phyloP scores from a whole-genome alignment of 2,888 invertebrate genomes.

The Agelastica alni region DNA sequence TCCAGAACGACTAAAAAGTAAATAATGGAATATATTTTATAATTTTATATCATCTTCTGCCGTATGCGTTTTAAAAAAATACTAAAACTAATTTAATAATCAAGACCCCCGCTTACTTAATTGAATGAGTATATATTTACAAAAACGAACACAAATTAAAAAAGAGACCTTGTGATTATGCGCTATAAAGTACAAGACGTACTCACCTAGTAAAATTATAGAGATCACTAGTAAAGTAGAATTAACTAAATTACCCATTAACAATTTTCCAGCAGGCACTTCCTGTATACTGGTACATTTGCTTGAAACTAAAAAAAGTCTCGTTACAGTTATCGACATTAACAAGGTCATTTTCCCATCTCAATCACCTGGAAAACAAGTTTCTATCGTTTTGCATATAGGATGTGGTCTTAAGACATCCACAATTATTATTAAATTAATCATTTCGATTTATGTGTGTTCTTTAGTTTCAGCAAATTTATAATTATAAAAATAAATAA shows the following conservation, averaged over 20 bases:
- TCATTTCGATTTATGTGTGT: no score
- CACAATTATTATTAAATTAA: conserved; percentile 8
- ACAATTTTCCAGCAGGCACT: conserved; percentile 23
- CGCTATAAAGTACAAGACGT: conserved; percentile 1
- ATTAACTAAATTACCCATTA: conserved; percentile 23
- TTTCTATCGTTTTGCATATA: conserved; percentile 21
- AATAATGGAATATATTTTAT: no score
- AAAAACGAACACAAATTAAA: background rate
- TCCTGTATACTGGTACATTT: conserved; percentile 29
- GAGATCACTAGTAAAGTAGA: conserved; percentile 30
- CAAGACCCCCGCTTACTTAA: background rate
- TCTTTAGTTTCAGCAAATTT: no score
- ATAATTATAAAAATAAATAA: no score
- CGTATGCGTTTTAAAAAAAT: no score
- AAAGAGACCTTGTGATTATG: conserved; percentile 8
- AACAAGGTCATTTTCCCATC: conserved; percentile 37
- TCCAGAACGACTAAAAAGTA: no score
- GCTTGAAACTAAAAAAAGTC: conserved; percentile 16
- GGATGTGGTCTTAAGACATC: conserved; percentile 6
- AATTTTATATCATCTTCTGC: no score
- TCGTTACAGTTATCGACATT: conserved; percentile 16
- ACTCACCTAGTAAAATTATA: conserved; percentile 22
- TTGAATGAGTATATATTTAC: no score
- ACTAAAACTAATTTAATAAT: background rate
- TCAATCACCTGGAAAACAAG: conserved; percentile 22